Evolutionary conservation across 2,888 invertebrate genomes (phyloP).

Genomic region (Doris montereyensis): DNA sequence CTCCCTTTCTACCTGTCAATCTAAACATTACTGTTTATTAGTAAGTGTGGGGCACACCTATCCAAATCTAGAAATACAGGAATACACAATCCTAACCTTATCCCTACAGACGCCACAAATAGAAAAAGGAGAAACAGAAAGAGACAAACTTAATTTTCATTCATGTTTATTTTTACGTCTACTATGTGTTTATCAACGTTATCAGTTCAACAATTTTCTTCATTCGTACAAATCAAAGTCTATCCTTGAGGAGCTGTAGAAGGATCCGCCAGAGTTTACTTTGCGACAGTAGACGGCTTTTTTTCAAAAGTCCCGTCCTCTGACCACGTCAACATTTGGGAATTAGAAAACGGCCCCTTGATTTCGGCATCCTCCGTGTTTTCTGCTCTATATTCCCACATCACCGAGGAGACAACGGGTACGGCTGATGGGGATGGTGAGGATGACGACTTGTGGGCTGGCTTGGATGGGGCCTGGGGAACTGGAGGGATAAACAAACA

Average conservation of each 20-base stretch:
- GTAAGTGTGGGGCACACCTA: too few species aligned
- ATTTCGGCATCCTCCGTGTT: slow-evolving; percentile 82
- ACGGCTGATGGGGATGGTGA: neutral
- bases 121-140: too few species aligned
- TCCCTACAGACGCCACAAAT: too few species aligned
- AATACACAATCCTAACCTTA: too few species aligned
- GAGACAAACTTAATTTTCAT: too few species aligned
- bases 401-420: slow-evolving; percentile 72
- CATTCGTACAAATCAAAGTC: slow-evolving; percentile 90
- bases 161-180: too few species aligned
- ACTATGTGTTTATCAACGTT: too few species aligned
- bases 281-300: slow-evolving; percentile 87
- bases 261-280: slow-evolving; percentile 79
- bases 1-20: too few species aligned
- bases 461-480: neutral
- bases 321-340: slow-evolving; percentile 91
- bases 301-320: slow-evolving; percentile 86
- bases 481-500: neutral
- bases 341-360: slow-evolving; percentile 87
- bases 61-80: too few species aligned
- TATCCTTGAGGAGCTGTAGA: slow-evolving; percentile 90
- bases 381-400: slow-evolving; percentile 94
- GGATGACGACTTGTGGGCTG: neutral
- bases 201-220: too few species aligned
- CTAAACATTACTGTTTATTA: too few species aligned